phyloP scores from a whole-genome alignment of 2,113 vertebrate species.

The Chlamydotis undulata region DNA sequence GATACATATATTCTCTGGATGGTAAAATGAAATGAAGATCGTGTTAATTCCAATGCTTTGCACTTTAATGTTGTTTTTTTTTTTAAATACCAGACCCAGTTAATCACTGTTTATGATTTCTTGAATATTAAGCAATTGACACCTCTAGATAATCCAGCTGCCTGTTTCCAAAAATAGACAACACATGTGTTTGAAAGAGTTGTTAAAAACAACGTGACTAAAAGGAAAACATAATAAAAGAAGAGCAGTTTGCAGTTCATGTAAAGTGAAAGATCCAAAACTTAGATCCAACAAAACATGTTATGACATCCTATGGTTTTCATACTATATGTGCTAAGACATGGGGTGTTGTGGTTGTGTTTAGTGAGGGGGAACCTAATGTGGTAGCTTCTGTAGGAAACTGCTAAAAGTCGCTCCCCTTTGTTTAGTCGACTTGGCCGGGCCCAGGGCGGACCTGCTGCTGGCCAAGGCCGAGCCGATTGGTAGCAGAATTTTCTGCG shows the following conservation, averaged over 20 bases:
- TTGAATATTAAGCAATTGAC: not conserved
- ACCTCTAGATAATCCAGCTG: not conserved
- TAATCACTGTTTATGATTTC: not conserved
- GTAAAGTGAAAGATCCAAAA: not conserved
- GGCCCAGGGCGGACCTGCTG: too few species aligned
- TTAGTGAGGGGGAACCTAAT: too few species aligned
- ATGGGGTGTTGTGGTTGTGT: too few species aligned
- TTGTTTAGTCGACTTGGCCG: too few species aligned
- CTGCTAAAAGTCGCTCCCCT: too few species aligned
- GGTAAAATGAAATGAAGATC: not conserved
- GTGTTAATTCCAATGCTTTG: accelerated
- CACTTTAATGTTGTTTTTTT: not conserved
- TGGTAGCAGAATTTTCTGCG: too few species aligned
- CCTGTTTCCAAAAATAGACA: not conserved
- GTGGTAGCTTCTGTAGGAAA: too few species aligned
- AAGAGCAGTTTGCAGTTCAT: not conserved
- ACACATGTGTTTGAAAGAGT: not conserved
- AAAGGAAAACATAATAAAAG: not conserved
- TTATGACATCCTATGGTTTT: not conserved
- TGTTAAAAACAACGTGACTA: not conserved
- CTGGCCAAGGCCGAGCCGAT: too few species aligned
- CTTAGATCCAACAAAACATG: not conserved
- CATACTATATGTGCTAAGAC: not conserved
- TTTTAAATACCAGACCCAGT: not conserved
- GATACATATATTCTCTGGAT: not conserved